These are phyloP conservation scores for Platorchestia sp. DNA, from an alignment of 1,140 invertebrate genomes.

Conservation along the genomic window DNA sequence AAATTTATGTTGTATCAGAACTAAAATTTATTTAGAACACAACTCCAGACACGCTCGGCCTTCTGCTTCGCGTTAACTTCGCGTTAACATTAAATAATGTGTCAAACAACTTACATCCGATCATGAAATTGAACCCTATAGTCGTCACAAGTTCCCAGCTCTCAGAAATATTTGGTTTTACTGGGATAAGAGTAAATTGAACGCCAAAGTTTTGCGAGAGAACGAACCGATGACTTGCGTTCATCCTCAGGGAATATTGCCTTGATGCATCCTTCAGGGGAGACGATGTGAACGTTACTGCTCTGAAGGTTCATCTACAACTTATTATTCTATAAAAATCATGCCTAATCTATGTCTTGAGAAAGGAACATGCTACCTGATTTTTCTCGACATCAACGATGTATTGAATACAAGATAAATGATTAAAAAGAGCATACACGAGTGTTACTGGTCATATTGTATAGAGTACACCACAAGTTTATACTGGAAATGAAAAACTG, in stretches of 20 bases:
- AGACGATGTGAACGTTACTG: neutral
- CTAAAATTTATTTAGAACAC: no score
- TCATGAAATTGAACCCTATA: neutral
- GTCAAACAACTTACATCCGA: no score
- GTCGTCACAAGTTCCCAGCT: neutral
- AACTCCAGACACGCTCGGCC: no score
- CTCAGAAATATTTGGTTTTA: neutral
- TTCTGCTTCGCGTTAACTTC: no score
- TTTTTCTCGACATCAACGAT: neutral
- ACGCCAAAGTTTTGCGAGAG: neutral
- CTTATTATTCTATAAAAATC: neutral
- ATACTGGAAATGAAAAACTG: neutral
- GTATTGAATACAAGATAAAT: neutral
- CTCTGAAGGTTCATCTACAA: neutral
- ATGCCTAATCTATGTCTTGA: no score
- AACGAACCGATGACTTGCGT: neutral
- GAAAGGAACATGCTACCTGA: neutral
- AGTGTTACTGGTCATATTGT: neutral
- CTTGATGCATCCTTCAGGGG: neutral
- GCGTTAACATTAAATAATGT: no score
- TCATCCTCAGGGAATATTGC: neutral
- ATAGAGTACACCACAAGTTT: neutral
- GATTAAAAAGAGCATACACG: neutral
- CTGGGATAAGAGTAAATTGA: neutral
- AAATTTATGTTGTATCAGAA: no score